Evolutionary conservation across 2,888 invertebrate species (phyloP).

Genomic region (Acronicta aceris): DNA sequence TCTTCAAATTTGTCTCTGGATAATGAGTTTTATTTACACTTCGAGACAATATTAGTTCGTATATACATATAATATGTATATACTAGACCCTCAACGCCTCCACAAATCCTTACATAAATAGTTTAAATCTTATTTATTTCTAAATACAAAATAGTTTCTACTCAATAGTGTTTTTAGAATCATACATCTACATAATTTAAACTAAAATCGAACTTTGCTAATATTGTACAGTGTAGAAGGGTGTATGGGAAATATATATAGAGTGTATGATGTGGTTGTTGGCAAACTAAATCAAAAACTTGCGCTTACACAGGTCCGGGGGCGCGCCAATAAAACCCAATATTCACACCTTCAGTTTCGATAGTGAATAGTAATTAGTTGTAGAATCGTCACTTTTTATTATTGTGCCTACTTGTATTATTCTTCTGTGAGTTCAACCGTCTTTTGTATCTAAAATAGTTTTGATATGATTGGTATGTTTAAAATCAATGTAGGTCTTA

Average conservation of each 20-base stretch:
- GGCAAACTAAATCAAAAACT: conserved; percentile 58
- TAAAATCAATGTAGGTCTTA: neutral
- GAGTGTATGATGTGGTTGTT: conserved; percentile 47
- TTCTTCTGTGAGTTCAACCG: conserved; percentile 9
- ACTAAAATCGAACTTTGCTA: too few relatives aligned
- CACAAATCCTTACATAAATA: too few relatives aligned
- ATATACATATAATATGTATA: too few relatives aligned
- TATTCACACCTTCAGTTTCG: conserved; percentile 52
- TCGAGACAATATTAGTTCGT: too few relatives aligned
- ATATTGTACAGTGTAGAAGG: too few relatives aligned
- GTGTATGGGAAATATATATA: conserved; percentile 30
- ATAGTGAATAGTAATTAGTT: conserved; percentile 19
- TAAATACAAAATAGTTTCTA: too few relatives aligned
- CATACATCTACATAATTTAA: too few relatives aligned
- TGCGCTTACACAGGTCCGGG: conserved; percentile 30
- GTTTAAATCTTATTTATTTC: too few relatives aligned
- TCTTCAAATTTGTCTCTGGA: too few relatives aligned
- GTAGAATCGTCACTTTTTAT: conserved; percentile 14
- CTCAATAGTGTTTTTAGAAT: too few relatives aligned
- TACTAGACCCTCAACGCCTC: too few relatives aligned
- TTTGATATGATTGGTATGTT: neutral
- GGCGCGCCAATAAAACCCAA: conserved; percentile 57
- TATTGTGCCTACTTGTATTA: conserved; percentile 16
- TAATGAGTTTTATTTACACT: too few relatives aligned
- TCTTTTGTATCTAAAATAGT: neutral